Percentiles rank a stretch among this genome's conserved stretches.
Evolutionary conservation across 2,113 vertebrate genomes (phyloP).

Genomic region (Anoplopoma fimbria): DNA sequence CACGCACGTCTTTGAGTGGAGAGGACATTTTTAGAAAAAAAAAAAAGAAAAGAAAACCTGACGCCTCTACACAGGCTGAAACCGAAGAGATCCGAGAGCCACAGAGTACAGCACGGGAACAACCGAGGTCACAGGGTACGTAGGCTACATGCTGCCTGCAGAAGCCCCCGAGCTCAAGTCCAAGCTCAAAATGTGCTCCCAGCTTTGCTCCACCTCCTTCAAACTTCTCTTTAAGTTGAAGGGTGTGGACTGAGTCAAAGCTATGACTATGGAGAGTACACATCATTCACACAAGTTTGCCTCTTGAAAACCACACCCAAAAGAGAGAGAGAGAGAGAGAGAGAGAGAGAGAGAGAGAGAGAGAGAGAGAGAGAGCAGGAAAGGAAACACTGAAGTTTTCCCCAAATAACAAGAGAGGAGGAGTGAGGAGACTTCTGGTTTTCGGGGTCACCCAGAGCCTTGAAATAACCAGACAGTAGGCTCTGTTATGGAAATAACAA

Average conservation of each 20-base stretch:
- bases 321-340: background rate
- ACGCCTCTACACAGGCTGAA: conserved; percentile 22
- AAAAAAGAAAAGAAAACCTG: background rate
- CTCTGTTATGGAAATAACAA: conserved; percentile 66
- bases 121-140: conserved; percentile 41
- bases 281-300: conserved; percentile 86
- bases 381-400: conserved; percentile 81
- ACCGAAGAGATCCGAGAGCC: conserved; percentile 65
- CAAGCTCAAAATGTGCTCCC: conserved; percentile 63
- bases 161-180: conserved; percentile 62
- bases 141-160: conserved; percentile 30
- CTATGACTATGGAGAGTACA: conserved; percentile 71
- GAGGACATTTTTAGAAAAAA: background rate
- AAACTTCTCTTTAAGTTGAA: conserved; percentile 75
- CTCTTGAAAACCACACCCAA: conserved; percentile 84
- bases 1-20: conserved; percentile 44
- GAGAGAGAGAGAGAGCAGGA: conserved; percentile 41
- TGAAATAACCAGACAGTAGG: conserved; percentile 70
- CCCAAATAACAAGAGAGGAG: conserved; percentile 81
- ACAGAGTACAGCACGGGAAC: conserved; percentile 38
- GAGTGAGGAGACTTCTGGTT: conserved; percentile 82
- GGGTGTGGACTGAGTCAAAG: conserved; percentile 81
- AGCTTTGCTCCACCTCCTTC: conserved; percentile 77
- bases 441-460: conserved; percentile 72
- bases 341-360: conserved; percentile 7